Evolutionary conservation across 2,113 vertebrate genomes (phyloP).

Genomic region (Megalops atlanticus): DNA sequence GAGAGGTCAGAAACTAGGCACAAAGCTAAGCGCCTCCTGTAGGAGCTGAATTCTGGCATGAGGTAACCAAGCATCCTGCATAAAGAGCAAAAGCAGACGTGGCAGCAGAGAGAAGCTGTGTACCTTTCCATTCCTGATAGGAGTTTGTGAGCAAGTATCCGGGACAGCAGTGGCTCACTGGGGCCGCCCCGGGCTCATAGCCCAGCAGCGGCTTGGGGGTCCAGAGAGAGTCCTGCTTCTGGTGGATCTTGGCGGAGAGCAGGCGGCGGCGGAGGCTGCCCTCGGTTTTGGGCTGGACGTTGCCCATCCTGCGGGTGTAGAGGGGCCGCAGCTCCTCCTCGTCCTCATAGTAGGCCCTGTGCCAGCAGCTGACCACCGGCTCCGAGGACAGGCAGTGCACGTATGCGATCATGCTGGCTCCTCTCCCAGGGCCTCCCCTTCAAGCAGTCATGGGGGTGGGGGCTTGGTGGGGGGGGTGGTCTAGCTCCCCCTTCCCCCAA

Average conservation of each 20-base stretch:
- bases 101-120: background rate
- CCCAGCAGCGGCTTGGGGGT: constrained; percentile 13
- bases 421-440: too few species aligned
- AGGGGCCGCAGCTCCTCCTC: constrained; percentile 67
- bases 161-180: background rate
- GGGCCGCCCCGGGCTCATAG: background rate
- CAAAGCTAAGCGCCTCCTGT: too few species aligned
- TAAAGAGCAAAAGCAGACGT: background rate
- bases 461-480: background rate
- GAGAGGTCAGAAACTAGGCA: constrained; percentile 41
- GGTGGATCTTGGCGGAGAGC: constrained; percentile 65
- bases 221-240: constrained; percentile 60
- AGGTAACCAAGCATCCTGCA: constrained; percentile 24
- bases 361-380: constrained; percentile 75
- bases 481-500: constrained; percentile 38
- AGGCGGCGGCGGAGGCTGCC: constrained; percentile 67
- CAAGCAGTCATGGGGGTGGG: background rate
- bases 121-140: constrained; percentile 14
- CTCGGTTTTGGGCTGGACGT: constrained; percentile 61
- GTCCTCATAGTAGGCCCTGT: constrained; percentile 73
- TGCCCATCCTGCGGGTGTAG: constrained; percentile 73
- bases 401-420: constrained; percentile 78
- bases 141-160: background rate
- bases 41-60: too few species aligned
- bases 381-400: constrained; percentile 75